Evolutionary conservation across 1,140 invertebrate species (phyloP).

Genomic region (Scylla paramamosain): DNA sequence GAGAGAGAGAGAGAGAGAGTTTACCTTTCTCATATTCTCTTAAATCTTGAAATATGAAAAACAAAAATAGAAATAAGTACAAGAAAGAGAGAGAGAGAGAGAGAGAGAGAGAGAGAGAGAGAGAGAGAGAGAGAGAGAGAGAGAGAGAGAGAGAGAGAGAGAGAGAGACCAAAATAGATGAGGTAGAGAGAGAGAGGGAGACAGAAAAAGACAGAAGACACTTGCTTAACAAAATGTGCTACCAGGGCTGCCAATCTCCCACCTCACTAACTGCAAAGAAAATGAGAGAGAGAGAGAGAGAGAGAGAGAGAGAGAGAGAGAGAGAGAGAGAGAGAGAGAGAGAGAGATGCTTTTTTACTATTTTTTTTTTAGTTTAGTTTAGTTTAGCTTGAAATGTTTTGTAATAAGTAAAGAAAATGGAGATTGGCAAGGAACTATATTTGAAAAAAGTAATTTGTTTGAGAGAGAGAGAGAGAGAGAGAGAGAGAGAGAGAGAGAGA

Average conservation of each 20-base stretch:
- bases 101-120: background rate
- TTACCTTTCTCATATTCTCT: too few relatives aligned
- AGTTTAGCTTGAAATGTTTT: too few relatives aligned
- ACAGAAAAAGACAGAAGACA: too few relatives aligned
- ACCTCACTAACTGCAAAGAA: too few relatives aligned
- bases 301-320: conserved; percentile 18
- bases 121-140: background rate
- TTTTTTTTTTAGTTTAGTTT: too few relatives aligned
- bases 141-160: background rate
- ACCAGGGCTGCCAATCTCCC: too few relatives aligned
- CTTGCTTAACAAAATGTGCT: too few relatives aligned
- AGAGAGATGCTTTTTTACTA: too few relatives aligned
- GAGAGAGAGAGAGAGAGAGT: too few relatives aligned
- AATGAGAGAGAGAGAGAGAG: background rate
- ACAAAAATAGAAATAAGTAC: background rate
- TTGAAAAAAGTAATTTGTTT: background rate
- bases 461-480: background rate
- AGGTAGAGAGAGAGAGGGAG: background rate
- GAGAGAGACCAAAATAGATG: background rate
- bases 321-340: background rate
- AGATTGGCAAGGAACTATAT: too few relatives aligned
- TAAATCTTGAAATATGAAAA: background rate
- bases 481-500: background rate
- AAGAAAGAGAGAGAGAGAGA: background rate
- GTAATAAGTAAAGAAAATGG: too few relatives aligned